These are phyloP conservation scores for Trogon surrucura DNA, from an alignment of 2,113 vertebrate species.

Conservation along the genomic window DNA sequence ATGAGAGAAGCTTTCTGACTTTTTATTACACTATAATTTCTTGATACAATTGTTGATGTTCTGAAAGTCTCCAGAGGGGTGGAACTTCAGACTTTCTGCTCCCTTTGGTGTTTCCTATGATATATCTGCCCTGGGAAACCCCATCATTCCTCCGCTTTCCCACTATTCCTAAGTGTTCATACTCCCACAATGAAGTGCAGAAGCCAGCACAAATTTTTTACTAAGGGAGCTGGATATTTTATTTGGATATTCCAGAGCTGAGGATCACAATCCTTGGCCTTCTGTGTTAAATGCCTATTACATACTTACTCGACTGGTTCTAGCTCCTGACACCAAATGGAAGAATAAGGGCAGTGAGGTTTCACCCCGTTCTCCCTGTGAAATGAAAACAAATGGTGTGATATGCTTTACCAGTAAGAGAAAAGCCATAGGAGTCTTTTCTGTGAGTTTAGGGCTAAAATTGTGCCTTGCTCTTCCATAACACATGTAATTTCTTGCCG, in stretches of 20 bases:
- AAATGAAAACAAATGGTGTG: not conserved
- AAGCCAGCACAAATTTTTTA: not conserved
- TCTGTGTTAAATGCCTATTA: not conserved
- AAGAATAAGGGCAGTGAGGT: not conserved
- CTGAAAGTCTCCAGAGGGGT: not conserved
- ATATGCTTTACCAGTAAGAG: not conserved
- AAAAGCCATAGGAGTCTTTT: not conserved
- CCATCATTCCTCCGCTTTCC: not conserved
- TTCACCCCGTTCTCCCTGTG: not conserved
- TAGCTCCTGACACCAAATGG: not conserved
- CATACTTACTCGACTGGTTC: not conserved
- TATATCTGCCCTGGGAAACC: not conserved
- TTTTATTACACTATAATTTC: not conserved
- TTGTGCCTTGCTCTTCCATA: not conserved
- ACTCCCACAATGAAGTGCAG: not conserved
- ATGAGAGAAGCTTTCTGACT: not conserved
- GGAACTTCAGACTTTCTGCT: not conserved
- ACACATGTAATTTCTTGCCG: not conserved
- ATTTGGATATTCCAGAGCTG: not conserved
- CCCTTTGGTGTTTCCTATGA: not conserved
- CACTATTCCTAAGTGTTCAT: not conserved
- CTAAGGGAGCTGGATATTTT: not conserved
- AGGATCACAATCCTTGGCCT: not conserved
- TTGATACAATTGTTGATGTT: not conserved
- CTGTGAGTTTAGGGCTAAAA: not conserved